Percentiles rank a stretch among this genome's conserved stretches.
Conservation (phyloP, 35 echinoderm and acorn worm species). For the Heliocidaris erythrogramma region DNA sequence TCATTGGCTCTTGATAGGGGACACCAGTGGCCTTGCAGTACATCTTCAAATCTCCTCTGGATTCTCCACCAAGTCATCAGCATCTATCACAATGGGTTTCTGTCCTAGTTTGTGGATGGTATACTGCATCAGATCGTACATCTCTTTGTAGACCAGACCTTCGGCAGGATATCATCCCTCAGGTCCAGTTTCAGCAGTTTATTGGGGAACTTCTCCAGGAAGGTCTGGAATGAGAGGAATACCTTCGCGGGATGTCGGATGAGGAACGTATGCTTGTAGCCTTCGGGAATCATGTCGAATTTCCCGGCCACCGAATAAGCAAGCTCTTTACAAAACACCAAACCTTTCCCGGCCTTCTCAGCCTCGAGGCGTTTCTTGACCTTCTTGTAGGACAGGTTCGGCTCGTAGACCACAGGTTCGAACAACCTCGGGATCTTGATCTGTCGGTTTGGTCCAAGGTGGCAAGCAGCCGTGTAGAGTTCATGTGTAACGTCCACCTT, state of each 20-base stretch:
- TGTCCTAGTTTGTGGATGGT: conserved; percentile 71
- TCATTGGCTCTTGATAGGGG: conserved; percentile 65
- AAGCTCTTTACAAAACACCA: conserved; percentile 81
- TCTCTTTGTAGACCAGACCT: conserved; percentile 71
- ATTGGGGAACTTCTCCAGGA: conserved; percentile 67
- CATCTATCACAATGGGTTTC: conserved; percentile 82
- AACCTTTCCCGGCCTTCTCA: conserved; percentile 36
- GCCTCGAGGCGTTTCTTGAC: conserved; percentile 64
- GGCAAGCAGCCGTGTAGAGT: conserved; percentile 75
- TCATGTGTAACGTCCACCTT: conserved; percentile 64
- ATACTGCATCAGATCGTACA: conserved; percentile 68
- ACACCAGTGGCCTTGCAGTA: conserved; percentile 80
- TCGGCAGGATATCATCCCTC: conserved; percentile 53
- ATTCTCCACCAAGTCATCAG: conserved; percentile 76
- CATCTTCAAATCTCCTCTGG: conserved; percentile 58
- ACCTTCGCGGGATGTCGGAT: conserved; percentile 81
- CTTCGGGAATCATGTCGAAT: conserved; percentile 63
- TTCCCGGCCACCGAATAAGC: conserved; percentile 64
- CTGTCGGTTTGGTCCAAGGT: conserved; percentile 77
- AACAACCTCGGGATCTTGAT: conserved; percentile 53
- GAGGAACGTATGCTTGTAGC: conserved; percentile 76
- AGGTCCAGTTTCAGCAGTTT: conserved; percentile 56
- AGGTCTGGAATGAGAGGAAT: conserved; percentile 64
- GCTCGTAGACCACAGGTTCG: conserved; percentile 41
- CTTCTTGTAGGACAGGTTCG: conserved; percentile 66